Conservation (phyloP, 1,140 invertebrate genomes). For the Brachionus plicatilis region DNA sequence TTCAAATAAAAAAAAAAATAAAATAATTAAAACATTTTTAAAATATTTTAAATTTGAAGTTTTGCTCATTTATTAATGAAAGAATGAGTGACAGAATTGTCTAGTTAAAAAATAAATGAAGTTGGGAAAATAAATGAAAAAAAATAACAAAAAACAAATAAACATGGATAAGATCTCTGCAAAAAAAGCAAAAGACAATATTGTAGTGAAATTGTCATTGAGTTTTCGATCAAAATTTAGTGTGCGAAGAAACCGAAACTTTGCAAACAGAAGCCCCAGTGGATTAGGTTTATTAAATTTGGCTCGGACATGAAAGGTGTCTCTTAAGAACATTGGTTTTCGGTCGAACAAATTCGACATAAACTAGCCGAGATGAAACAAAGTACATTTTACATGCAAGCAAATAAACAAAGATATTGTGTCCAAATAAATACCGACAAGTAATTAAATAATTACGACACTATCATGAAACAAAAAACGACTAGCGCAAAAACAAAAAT, state of each 20-base stretch:
- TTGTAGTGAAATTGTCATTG: neutral
- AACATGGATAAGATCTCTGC: too few relatives aligned
- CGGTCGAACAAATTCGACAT: neutral
- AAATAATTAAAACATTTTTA: too few relatives aligned
- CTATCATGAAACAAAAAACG: constrained; percentile 6
- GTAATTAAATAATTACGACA: constrained; percentile 18
- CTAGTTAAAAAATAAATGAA: too few relatives aligned
- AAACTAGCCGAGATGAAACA: neutral
- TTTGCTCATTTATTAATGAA: too few relatives aligned
- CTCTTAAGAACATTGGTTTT: neutral
- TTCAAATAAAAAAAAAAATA: too few relatives aligned
- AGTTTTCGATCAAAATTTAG: neutral
- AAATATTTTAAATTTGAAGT: too few relatives aligned
- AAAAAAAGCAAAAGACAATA: neutral
- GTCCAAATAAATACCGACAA: neutral
- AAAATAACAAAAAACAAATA: too few relatives aligned
- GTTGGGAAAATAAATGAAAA: too few relatives aligned
- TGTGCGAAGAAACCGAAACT: neutral
- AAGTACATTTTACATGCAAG: neutral
- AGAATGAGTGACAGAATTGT: too few relatives aligned
- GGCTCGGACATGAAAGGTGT: neutral
- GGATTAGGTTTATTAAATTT: neutral
- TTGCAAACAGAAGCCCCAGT: neutral
- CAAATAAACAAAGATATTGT: neutral
- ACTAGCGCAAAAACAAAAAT: neutral